These are phyloP conservation scores for Meliscaeva auricollis DNA, from an alignment of 2,888 invertebrate genomes.

Conservation along the genomic window DNA sequence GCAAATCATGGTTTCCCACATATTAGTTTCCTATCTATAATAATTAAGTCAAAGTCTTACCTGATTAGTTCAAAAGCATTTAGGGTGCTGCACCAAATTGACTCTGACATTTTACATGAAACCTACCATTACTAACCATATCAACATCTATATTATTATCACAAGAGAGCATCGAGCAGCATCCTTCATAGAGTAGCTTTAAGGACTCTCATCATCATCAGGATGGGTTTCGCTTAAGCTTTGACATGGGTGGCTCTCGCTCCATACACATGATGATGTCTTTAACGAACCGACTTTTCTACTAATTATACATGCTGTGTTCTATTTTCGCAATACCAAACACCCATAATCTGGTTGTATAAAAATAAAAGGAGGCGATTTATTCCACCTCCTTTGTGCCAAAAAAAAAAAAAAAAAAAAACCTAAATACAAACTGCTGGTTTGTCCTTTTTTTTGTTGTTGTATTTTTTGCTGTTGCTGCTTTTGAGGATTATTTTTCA, in stretches of 20 bases:
- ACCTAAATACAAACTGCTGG: slow-evolving; percentile 32
- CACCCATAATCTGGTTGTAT: neutral
- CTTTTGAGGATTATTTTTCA: slow-evolving; percentile 63
- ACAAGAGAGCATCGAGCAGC: slow-evolving; percentile 8
- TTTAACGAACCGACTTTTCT: slow-evolving; percentile 46
- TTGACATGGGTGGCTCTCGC: too few species aligned
- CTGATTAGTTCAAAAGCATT: slow-evolving; percentile 49
- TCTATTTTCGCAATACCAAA: slow-evolving; percentile 13
- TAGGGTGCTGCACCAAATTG: slow-evolving; percentile 43
- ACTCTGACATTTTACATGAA: slow-evolving; percentile 25
- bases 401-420: slow-evolving; percentile 7
- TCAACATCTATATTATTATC: slow-evolving; percentile 37
- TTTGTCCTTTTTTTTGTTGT: neutral
- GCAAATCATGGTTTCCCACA: slow-evolving; percentile 32
- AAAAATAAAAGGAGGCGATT: slow-evolving; percentile 11
- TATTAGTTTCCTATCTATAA: slow-evolving; percentile 11
- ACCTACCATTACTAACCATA: slow-evolving; percentile 21
- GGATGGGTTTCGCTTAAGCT: neutral
- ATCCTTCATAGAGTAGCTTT: neutral
- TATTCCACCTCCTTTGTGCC: slow-evolving; percentile 22
- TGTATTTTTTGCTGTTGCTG: slow-evolving; percentile 2
- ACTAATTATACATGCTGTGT: slow-evolving; percentile 56
- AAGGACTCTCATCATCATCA: neutral
- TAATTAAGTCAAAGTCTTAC: slow-evolving; percentile 51
- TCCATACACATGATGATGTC: neutral